Base-by-base conservation (phyloP, 2,888 invertebrate genomes). In the Clivina fossor region DNA sequence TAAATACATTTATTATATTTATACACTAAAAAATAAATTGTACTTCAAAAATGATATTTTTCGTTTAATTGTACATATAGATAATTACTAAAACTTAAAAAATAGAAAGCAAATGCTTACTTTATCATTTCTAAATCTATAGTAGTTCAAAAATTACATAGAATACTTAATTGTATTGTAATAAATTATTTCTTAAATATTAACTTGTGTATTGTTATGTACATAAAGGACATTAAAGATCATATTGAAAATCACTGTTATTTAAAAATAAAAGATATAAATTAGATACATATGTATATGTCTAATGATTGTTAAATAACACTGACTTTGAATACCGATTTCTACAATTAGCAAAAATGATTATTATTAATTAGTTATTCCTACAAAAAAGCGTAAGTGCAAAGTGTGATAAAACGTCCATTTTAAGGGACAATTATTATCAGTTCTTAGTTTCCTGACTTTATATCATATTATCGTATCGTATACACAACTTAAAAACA, bases 1-100 rank as follows among this genome's bases (percentile, higher is more conserved):
- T 53, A 53, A 53, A 53, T 53, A 51, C 51, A 53, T 53, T 37
- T 53, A 51, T 51, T 51, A 40, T n/a, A n/a, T 40, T 53, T 53
- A 44, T 53, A 53, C 53, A 53, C 28, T 13, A 4, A 35, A 33
- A 43, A 24, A 19, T 16, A 40, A 53, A 44, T 53, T 53, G 53
- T 53, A 51, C 51, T 51, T 51, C 35, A 51, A 51, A 50, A n/a
- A n/a, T 40, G 50, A 50, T 50, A 50, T 50, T 32, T 40, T 40
- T n/a, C n/a, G n/a, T n/a, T n/a, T n/a, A n/a, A n/a, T n/a, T n/a
- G n/a, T n/a, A n/a, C n/a, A n/a, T n/a, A n/a, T n/a, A n/a, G n/a
- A n/a, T n/a, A n/a, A n/a, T n/a, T n/a, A n/a, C n/a, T n/a, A n/a
- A n/a, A n/a, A n/a, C n/a, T n/a, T n/a, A n/a, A n/a, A n/a, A n/a